Conservation (phyloP, 2,888 invertebrate species). For the Nezara viridula region DNA sequence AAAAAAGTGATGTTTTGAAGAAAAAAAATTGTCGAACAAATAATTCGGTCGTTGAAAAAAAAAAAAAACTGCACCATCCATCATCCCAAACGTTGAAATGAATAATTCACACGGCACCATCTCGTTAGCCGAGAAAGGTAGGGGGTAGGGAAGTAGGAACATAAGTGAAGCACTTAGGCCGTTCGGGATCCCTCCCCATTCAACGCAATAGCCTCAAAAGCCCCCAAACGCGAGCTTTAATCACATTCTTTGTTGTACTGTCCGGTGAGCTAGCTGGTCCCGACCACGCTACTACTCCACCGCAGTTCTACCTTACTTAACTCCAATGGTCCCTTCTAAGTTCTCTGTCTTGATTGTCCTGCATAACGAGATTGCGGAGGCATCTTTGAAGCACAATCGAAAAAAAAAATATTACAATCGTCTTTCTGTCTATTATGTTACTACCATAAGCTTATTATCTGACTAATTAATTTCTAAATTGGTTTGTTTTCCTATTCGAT, state of each 20-base stretch:
- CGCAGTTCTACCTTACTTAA: background rate
- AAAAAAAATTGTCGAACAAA: too few species aligned
- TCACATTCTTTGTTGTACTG: slow-evolving; percentile 10
- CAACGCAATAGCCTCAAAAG: background rate
- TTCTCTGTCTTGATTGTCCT: background rate
- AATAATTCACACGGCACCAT: background rate
- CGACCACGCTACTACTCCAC: background rate
- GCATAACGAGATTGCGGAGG: too few species aligned
- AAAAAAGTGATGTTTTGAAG: too few species aligned
- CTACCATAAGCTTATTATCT: too few species aligned
- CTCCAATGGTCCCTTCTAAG: background rate
- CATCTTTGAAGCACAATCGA: too few species aligned
- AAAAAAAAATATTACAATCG: too few species aligned
- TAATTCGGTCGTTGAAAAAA: too few species aligned
- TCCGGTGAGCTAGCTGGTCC: background rate
- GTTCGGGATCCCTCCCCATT: slow-evolving; percentile 1
- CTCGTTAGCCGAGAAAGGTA: background rate
- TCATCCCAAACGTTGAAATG: background rate
- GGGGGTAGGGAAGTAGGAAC: background rate
- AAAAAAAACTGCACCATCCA: background rate
- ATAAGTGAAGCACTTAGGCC: slow-evolving; percentile 28
- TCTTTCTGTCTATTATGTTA: too few species aligned
- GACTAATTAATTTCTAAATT: too few species aligned
- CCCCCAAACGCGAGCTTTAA: background rate
- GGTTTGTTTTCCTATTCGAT: too few species aligned